phyloP scores from a whole-genome alignment of 2,888 invertebrate genomes.

The Bhutanitis thaidina region DNA sequence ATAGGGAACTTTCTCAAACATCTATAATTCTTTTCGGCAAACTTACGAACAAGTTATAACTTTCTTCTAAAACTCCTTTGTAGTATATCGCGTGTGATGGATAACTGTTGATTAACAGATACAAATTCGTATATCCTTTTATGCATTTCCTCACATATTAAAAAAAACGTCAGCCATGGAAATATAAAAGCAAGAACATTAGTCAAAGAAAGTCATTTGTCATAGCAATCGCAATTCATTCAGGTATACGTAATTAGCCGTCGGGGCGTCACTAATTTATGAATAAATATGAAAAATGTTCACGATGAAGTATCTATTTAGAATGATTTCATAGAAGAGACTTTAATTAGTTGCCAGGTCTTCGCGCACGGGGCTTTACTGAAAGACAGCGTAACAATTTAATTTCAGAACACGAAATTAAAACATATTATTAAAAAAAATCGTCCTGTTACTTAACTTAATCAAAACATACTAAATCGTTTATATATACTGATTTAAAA shows the following conservation, averaged over 20 bases:
- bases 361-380: background rate
- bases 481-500: too few relatives aligned
- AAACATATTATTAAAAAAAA: too few relatives aligned
- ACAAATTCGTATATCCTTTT: background rate
- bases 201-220: slow-evolving; percentile 52
- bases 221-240: slow-evolving; percentile 37
- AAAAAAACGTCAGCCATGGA: slow-evolving; percentile 3
- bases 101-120: too few relatives aligned
- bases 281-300: slow-evolving; percentile 29
- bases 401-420: background rate
- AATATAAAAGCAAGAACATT: slow-evolving; percentile 40
- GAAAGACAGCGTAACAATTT: too few relatives aligned
- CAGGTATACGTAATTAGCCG: slow-evolving; percentile 43
- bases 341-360: background rate
- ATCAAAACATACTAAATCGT: too few relatives aligned
- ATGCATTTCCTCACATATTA: background rate
- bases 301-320: slow-evolving; percentile 21
- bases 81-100: too few relatives aligned
- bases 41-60: too few relatives aligned
- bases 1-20: too few relatives aligned
- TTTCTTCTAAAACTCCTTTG: too few relatives aligned
- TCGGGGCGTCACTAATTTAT: slow-evolving; percentile 31
- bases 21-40: too few relatives aligned
- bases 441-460: too few relatives aligned
- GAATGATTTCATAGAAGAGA: slow-evolving; percentile 3